Evolutionary conservation across 2,888 invertebrate genomes (phyloP), one percentile per base, ranked within the genome.

Genomic region (Alloscopus bannaensis): DNA sequence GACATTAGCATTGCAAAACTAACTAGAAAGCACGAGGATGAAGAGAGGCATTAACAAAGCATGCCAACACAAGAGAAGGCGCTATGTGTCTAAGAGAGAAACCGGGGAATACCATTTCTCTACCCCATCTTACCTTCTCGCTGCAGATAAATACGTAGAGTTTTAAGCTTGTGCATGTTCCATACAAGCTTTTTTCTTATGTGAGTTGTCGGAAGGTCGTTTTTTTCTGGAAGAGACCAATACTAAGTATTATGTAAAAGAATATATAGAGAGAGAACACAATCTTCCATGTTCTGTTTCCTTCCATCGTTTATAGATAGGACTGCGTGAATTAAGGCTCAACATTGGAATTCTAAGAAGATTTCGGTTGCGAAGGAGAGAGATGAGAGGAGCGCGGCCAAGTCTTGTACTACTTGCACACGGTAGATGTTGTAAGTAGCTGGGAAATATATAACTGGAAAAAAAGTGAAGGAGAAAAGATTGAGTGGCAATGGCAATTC

Each of bases 401-500:
- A 6, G 36, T 36, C 36, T 6, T 6, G 8, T 36, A 36, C 36
- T 36, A 36, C 13, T 42, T 40, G 28, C 42, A 47, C 47, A 6
- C 47, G n/a, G 47, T n/a, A 47, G n/a, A 6, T 13, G 47, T 18
- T 13, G n/a, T 13, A 47, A 13, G 47, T n/a, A 47, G 47, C 4
- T 4, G 11, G 18, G 47, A 6, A 13, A n/a, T n/a, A 36, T 36
- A 36, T n/a, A n/a, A n/a, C n/a, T n/a, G n/a, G n/a, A n/a, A n/a
- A n/a, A n/a, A n/a, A n/a, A n/a, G n/a, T n/a, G n/a, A n/a, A n/a
- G 18, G 13, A 26, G 26, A 31, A 55, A 50, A 73, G 73, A 66
- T 73, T 64, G 65, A 73, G 73, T 73, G 73, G 73, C 59, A 73
- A 73, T 66, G 64, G 73, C 57, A 73, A 59, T 66, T 65, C 73